Percentiles rank a stretch among this genome's conserved stretches.
phyloP scores from a whole-genome alignment of 2,113 vertebrate genomes.

The Chroicocephalus ridibundus region DNA sequence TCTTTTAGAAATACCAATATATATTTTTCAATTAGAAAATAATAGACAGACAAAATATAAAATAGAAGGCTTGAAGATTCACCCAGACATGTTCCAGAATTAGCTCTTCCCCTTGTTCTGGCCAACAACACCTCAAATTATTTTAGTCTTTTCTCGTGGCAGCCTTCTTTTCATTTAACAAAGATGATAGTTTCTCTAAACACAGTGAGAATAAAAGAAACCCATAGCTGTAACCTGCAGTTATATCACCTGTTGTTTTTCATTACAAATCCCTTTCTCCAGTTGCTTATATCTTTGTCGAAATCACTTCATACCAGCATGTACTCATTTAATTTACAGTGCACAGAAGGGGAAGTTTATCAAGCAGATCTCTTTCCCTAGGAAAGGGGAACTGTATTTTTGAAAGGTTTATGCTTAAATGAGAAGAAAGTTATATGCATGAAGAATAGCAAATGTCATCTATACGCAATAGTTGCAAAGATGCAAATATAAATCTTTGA shows the following conservation, averaged over 20 bases:
- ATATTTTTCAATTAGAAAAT: background rate
- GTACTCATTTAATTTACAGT: background rate
- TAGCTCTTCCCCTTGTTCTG: background rate
- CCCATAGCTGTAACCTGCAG: background rate
- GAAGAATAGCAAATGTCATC: background rate
- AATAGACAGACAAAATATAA: background rate
- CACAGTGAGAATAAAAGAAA: background rate
- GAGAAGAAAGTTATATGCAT: background rate
- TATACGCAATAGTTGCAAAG: background rate
- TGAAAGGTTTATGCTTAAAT: background rate
- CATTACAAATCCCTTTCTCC: background rate
- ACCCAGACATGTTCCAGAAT: background rate
- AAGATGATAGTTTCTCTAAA: background rate
- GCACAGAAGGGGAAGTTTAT: background rate
- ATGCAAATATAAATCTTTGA: background rate
- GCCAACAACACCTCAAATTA: background rate
- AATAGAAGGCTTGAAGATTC: background rate
- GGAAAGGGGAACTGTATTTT: background rate
- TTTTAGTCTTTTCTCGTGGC: background rate
- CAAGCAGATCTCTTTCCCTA: background rate
- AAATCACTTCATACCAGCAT: background rate
- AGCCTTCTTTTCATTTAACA: background rate
- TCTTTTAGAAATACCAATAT: background rate
- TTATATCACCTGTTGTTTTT: background rate
- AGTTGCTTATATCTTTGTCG: background rate